Conservation (phyloP, 2,113 vertebrate genomes). For the Hippocampus zosterae region DNA sequence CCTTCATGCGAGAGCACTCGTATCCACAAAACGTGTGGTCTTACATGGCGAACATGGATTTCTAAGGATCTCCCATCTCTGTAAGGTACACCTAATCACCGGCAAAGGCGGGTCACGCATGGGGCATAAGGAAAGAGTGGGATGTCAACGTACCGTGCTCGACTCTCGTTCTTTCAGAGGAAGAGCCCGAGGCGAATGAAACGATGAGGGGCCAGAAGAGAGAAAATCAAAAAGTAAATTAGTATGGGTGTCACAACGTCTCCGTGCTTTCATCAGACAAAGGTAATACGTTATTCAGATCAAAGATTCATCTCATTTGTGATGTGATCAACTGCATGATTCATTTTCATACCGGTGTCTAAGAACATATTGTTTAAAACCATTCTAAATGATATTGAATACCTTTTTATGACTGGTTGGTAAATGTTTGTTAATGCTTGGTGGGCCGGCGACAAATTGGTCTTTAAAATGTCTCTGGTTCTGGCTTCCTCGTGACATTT, state of each 20-base stretch:
- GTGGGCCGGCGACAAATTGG: background rate
- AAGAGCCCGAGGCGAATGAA: conserved; percentile 56
- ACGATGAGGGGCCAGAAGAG: conserved; percentile 63
- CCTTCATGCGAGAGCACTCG: conserved; percentile 10
- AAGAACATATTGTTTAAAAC: background rate
- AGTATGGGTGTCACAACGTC: conserved; percentile 36
- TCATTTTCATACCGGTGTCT: background rate
- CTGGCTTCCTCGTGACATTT: background rate
- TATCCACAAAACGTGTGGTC: conserved; percentile 48
- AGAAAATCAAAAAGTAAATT: conserved; percentile 59
- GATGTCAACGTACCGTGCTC: conserved; percentile 81
- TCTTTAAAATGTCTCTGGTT: background rate
- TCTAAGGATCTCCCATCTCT: conserved; percentile 35
- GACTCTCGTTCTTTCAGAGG: conserved; percentile 86
- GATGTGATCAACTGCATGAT: background rate
- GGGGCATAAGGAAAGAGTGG: background rate
- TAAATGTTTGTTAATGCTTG: background rate
- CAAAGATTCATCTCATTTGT: background rate
- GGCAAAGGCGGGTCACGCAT: conserved; percentile 39
- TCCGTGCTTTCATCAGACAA: background rate
- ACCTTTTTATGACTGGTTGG: conserved; percentile 3
- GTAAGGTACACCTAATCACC: conserved; percentile 53
- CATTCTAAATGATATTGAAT: background rate
- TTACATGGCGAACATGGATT: conserved; percentile 36
- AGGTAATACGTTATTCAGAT: conserved; percentile 2